A percentile compares a stretch with the other conserved stretches of the same genome.
These are phyloP conservation scores for Tamandua tetradactyla DNA, from an alignment of 2,797 vertebrate genomes.

Conservation along the genomic window DNA sequence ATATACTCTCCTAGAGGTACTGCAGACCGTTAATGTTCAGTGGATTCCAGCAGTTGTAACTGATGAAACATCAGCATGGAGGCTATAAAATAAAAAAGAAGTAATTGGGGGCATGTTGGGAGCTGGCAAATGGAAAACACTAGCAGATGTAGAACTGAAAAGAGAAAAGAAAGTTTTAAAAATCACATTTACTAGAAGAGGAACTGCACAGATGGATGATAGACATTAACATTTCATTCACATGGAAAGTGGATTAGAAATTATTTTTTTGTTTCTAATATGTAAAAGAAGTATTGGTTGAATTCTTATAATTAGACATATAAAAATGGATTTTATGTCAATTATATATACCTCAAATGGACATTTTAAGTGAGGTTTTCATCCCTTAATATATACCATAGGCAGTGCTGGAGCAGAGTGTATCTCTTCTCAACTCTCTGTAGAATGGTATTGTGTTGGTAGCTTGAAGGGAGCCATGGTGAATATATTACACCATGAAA, in stretches of 20 bases:
- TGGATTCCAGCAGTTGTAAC: conserved; percentile 59
- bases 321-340: conserved; percentile 47
- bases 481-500: background rate
- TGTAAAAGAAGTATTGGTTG: conserved; percentile 40
- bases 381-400: background rate
- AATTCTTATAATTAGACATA: conserved; percentile 43
- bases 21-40: conserved; percentile 57
- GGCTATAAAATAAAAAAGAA: conserved; percentile 71
- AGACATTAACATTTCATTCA: conserved; percentile 52
- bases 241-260: conserved; percentile 55
- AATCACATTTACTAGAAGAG: conserved; percentile 53
- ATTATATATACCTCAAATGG: background rate
- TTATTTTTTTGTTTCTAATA: conserved; percentile 42
- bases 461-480: background rate
- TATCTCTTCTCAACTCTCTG: background rate
- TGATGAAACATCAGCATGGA: conserved; percentile 74
- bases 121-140: conserved; percentile 73
- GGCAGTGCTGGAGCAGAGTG: background rate
- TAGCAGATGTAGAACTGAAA: conserved; percentile 52
- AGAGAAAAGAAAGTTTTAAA: conserved; percentile 69
- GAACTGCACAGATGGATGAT: conserved; percentile 47
- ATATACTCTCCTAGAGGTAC: background rate
- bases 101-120: conserved; percentile 70
- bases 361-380: background rate
- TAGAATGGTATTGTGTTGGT: background rate